phyloP scores from a whole-genome alignment of 2,797 vertebrate genomes.

The Crenuchus spilurus region DNA sequence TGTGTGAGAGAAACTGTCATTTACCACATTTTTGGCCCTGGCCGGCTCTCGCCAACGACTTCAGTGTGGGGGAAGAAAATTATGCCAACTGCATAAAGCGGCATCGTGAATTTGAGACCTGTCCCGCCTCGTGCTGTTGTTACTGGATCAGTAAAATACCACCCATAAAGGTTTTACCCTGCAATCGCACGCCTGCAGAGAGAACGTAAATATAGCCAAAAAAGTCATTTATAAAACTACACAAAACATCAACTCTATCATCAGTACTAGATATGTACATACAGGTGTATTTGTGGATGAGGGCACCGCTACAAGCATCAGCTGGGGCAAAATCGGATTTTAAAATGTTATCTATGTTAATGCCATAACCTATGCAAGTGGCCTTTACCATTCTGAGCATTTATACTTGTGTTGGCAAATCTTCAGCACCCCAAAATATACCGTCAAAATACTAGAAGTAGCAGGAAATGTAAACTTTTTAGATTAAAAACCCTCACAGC shows the following conservation, averaged over 20 bases:
- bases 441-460: no score
- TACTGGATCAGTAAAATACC: slow-evolving; percentile 42
- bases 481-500: no score
- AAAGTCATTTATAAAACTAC: neutral
- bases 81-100: slow-evolving; percentile 5
- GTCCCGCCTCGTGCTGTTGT: slow-evolving; percentile 7
- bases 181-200: neutral
- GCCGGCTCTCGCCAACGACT: neutral
- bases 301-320: no score
- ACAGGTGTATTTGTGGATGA: no score
- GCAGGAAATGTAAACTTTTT: no score
- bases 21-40: slow-evolving; percentile 18
- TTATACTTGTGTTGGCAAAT: no score
- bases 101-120: slow-evolving; percentile 20
- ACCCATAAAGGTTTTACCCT: slow-evolving; percentile 33
- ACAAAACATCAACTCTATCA: slow-evolving; percentile 1
- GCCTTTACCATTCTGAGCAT: no score
- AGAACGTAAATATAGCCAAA: slow-evolving; percentile 33
- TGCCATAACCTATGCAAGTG: no score
- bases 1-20: slow-evolving; percentile 15
- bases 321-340: no score
- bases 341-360: no score
- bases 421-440: no score
- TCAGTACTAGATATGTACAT: no score
- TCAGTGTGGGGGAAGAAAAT: slow-evolving; percentile 1